These are phyloP conservation scores for Troides oblongomaculatus DNA, from an alignment of 2,888 invertebrate species.

Conservation along the genomic window DNA sequence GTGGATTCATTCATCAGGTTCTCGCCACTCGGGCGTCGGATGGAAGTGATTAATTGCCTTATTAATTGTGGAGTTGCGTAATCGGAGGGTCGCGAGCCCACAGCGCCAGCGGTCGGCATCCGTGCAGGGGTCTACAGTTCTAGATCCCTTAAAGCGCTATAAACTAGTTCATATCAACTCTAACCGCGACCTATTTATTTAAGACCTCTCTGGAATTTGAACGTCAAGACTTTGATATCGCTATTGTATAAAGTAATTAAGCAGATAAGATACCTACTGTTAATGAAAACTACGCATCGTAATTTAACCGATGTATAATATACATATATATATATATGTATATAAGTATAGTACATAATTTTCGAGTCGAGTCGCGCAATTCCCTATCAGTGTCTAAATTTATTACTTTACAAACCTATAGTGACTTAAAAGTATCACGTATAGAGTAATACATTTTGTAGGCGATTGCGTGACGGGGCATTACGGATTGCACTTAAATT, in stretches of 20 bases:
- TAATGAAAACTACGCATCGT: constrained; percentile 25
- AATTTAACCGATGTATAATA: constrained; percentile 13
- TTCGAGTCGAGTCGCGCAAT: constrained; percentile 16
- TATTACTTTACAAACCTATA: constrained; percentile 25
- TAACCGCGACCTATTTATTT: constrained; percentile 20
- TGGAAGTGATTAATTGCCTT: constrained; percentile 33
- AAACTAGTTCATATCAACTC: neutral
- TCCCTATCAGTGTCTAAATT: constrained; percentile 9
- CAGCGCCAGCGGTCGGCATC: constrained; percentile 15
- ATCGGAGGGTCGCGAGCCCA: constrained; percentile 17
- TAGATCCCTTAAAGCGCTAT: neutral
- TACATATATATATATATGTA: neutral
- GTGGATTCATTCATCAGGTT: constrained; percentile 14
- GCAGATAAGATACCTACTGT: constrained; percentile 24
- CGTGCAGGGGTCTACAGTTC: constrained; percentile 14
- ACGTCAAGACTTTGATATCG: constrained; percentile 7
- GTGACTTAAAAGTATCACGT: constrained; percentile 28
- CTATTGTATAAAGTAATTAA: constrained; percentile 20
- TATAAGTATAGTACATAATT: neutral
- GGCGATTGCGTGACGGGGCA: constrained; percentile 5
- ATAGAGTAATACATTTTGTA: constrained; percentile 11
- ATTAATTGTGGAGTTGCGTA: constrained; percentile 30
- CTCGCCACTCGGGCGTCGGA: constrained; percentile 20
- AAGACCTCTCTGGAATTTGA: constrained; percentile 14
- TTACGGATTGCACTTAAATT: constrained; percentile 10